Percentiles rank a stretch among this genome's conserved stretches.
Conservation (phyloP, 2,888 invertebrate species). For the Trichopoda pennipes region DNA sequence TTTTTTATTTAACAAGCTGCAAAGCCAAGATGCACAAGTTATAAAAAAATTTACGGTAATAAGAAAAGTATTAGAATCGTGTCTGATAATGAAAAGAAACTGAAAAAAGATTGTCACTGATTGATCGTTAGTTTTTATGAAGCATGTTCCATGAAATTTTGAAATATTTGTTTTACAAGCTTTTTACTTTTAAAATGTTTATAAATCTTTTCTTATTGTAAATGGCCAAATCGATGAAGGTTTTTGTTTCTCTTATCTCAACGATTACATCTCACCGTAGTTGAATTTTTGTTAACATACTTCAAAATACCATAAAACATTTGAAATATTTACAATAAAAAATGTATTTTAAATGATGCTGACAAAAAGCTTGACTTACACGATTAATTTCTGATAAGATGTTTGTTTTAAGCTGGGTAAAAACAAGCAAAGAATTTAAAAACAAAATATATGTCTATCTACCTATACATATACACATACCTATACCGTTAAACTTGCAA, state of each 20-base stretch:
- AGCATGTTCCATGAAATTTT: conserved; percentile 55
- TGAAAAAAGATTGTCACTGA: conserved; percentile 74
- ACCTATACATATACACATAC: no score
- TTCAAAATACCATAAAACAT: conserved; percentile 50
- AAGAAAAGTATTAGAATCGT: conserved; percentile 29
- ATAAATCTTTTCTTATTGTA: conserved; percentile 14
- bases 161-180: conserved; percentile 41
- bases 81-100: conserved; percentile 17
- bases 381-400: conserved; percentile 80
- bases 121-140: conserved; percentile 73
- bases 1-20: conserved; percentile 24
- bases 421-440: conserved; percentile 20
- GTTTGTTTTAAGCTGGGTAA: not conserved
- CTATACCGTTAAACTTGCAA: conserved; percentile 37
- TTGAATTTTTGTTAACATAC: conserved; percentile 48
- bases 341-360: conserved; percentile 75
- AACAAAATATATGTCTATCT: not conserved
- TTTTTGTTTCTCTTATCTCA: conserved; percentile 58
- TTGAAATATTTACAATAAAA: conserved; percentile 43
- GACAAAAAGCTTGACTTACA: conserved; percentile 80
- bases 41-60: conserved; percentile 56
- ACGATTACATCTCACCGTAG: conserved; percentile 58
- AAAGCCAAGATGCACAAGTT: conserved; percentile 22
- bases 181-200: conserved; percentile 32
- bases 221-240: conserved; percentile 49